Evolutionary conservation across 1,140 invertebrate species (phyloP).

Genomic region (Druon quercuslanigerum): DNA sequence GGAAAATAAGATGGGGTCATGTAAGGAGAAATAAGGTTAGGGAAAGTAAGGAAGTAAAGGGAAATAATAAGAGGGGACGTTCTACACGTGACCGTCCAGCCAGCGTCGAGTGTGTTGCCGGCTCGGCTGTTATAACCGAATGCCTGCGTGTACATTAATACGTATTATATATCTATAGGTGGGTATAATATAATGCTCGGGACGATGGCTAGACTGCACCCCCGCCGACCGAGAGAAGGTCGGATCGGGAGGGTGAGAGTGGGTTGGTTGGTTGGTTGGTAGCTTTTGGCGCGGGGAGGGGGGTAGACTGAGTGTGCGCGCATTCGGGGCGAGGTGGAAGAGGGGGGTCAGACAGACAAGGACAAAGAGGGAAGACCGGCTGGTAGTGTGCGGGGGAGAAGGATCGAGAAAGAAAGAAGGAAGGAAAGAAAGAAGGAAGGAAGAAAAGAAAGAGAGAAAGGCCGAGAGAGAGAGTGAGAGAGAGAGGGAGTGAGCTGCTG

Average conservation of each 20-base stretch:
- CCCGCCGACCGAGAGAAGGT: slow-evolving; percentile 56
- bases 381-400: neutral
- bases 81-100: neutral
- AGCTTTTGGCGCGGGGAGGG: neutral
- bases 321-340: slow-evolving; percentile 7
- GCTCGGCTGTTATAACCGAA: neutral
- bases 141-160: too few species aligned
- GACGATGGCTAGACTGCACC: slow-evolving; percentile 63
- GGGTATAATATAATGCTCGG: slow-evolving; percentile 49
- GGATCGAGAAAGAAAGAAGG: slow-evolving; percentile 32
- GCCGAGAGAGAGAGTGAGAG: slow-evolving; percentile 47
- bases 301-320: slow-evolving; percentile 33
- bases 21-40: too few species aligned
- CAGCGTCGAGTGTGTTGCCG: slow-evolving; percentile 5
- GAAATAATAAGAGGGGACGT: too few species aligned
- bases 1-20: too few species aligned
- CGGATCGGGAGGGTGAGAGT: slow-evolving; percentile 33
- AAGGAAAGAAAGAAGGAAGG: slow-evolving; percentile 39
- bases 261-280: neutral
- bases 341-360: slow-evolving; percentile 25
- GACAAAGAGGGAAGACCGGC: slow-evolving; percentile 4
- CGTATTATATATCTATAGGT: neutral
- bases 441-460: slow-evolving; percentile 43
- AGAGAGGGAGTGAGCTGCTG: slow-evolving; percentile 42
- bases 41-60: too few species aligned